These are phyloP conservation scores for Sialia sialis DNA, from an alignment of 2,113 vertebrate genomes.

Conservation along the genomic window DNA sequence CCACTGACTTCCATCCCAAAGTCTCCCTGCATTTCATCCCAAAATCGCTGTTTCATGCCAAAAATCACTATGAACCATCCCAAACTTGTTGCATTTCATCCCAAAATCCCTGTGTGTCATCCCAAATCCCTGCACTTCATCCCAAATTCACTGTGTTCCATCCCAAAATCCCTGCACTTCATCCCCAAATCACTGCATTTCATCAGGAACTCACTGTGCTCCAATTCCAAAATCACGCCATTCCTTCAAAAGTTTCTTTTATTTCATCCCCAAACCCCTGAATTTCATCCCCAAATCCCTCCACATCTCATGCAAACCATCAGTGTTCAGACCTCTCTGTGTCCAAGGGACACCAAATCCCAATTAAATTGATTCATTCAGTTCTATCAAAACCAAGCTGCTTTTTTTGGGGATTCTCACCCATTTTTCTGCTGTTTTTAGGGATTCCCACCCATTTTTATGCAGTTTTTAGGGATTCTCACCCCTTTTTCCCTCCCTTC, in stretches of 20 bases:
- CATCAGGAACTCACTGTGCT: neutral
- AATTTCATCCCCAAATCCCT: neutral
- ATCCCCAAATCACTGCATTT: neutral
- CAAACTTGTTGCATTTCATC: neutral
- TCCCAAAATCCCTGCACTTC: neutral
- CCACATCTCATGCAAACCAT: fast-evolving
- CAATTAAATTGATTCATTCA: no score
- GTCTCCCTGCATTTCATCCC: neutral
- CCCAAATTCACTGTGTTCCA: neutral
- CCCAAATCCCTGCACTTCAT: no score
- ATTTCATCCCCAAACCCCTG: neutral
- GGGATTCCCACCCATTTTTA: neutral
- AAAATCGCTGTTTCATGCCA: neutral
- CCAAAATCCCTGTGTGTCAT: neutral
- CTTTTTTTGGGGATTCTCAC: fast-evolving
- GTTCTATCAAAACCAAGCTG: fast-evolving
- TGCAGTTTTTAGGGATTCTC: no score
- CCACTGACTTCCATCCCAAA: no score
- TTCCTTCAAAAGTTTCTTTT: neutral
- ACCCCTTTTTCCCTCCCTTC: neutral
- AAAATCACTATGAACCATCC: neutral
- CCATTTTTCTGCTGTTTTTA: fast-evolving
- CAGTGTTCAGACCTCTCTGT: fast-evolving
- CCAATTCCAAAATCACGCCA: neutral
- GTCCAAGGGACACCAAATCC: fast-evolving